phyloP scores from a whole-genome alignment of 2,113 vertebrate genomes.

The Chelonoidis abingdonii region DNA sequence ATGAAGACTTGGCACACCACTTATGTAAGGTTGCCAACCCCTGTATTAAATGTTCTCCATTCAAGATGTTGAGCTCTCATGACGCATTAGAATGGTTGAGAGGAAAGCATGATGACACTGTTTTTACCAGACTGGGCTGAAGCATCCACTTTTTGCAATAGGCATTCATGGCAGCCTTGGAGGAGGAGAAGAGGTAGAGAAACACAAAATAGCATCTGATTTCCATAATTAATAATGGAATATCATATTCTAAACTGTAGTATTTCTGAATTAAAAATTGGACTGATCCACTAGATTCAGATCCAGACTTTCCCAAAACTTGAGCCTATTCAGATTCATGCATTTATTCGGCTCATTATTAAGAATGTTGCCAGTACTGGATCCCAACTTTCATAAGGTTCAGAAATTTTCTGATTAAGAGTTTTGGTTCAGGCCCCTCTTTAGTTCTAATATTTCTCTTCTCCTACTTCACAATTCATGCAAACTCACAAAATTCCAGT shows the following conservation, averaged over 20 bases:
- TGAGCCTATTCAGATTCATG: neutral
- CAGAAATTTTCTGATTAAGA: neutral
- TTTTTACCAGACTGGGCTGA: neutral
- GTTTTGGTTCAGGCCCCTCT: neutral
- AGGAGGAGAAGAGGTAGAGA: neutral
- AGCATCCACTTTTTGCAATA: neutral
- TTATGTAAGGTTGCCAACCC: too few relatives aligned
- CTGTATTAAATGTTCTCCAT: neutral
- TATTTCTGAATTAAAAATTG: neutral
- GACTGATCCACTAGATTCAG: neutral
- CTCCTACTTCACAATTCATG: neutral
- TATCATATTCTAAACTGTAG: neutral
- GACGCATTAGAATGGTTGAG: neutral
- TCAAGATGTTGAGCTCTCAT: neutral
- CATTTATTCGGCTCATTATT: neutral
- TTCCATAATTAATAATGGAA: neutral
- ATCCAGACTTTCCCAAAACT: neutral
- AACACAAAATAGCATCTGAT: neutral
- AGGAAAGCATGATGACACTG: neutral
- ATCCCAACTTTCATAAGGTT: fast-evolving
- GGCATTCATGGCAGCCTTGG: neutral
- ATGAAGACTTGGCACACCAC: too few relatives aligned
- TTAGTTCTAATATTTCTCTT: fast-evolving
- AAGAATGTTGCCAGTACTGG: neutral
- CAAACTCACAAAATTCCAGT: fast-evolving